These are phyloP conservation scores for Volucella inanis DNA, from an alignment of 2,888 invertebrate species.

Conservation along the genomic window DNA sequence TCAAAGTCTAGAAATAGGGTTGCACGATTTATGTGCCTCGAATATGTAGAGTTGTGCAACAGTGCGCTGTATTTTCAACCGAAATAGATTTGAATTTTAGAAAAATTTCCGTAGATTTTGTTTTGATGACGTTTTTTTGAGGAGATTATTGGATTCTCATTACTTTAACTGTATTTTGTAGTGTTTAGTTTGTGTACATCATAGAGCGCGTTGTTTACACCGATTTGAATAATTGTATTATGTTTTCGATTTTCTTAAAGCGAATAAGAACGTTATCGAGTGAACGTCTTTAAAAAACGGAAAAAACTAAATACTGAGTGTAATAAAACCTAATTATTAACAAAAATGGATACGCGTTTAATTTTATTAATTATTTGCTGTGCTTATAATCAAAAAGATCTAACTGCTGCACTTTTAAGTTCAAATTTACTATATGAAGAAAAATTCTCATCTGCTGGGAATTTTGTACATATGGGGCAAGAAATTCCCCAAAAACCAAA, in stretches of 20 bases:
- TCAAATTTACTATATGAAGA: conserved; percentile 34
- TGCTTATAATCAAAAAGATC: conserved; percentile 77
- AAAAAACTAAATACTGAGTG: not conserved
- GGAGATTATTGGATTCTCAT: conserved; percentile 1
- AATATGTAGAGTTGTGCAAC: conserved; percentile 12
- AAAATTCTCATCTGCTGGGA: not conserved
- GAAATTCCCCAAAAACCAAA: conserved; percentile 27
- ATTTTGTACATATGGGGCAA: conserved; percentile 1
- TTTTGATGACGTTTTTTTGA: conserved; percentile 31
- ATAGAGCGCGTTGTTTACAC: conserved; percentile 25
- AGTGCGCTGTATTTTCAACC: conserved; percentile 48
- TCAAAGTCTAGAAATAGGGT: conserved; percentile 42
- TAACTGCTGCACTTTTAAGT: conserved; percentile 66
- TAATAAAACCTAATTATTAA: not conserved
- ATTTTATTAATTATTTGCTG: conserved; percentile 76
- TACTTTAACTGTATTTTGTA: not conserved
- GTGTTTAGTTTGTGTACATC: conserved; percentile 27
- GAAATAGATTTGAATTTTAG: conserved; percentile 50
- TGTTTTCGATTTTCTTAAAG: not conserved
- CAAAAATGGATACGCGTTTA: conserved; percentile 57
- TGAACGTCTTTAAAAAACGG: not conserved
- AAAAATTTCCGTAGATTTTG: conserved; percentile 19
- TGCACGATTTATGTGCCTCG: conserved; percentile 16
- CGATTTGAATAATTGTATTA: conserved; percentile 9
- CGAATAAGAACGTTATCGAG: not conserved